Evolutionary conservation across 2,113 vertebrate species (phyloP), one percentile per base, ranked within the genome.

Genomic region (Indri indri): DNA sequence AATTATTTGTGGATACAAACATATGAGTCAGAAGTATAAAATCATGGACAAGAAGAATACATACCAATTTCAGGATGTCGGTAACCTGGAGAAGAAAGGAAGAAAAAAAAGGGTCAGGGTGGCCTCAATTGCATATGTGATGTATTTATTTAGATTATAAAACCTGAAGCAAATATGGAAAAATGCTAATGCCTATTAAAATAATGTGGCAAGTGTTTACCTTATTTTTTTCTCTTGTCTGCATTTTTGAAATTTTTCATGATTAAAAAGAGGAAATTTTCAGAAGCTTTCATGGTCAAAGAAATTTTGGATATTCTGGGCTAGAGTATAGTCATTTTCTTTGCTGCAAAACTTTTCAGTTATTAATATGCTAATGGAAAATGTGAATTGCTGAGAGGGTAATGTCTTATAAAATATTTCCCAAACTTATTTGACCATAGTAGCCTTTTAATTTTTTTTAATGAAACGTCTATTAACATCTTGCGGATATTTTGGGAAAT

Each of bases 401-500:
- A 96, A 96, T 96, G 37, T 86, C 68, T 95, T 96, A 96, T 85
- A 66, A 96, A 95, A 83, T 96, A 96, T 96, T 95, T 92, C 57
- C 57, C 80, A 96, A 96, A 92, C 65, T 94, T 95, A 95, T 66
- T 96, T 97, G 88, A 94, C 76, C 95, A 88, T 82, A 82, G 65
- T 90, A 94, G 70, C 23, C 14, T 95, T 93, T 92, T 80, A 85
- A 47, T 85, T 93, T 94, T 95, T 94, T 83, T 83, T 23, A 85
- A 95, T 87, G 83, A 96, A 95, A 92, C 37, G 71, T 96, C 88
- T 96, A 84, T 97, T 97, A 96, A 95, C 59, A 94, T 84, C 81
- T 88, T 87, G 57, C 87, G 59, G 84, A 90, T 96, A 92, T 97
- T 98, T 97, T 83, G 90, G 94, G 88, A 97, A 95, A 96, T 90